These are phyloP conservation scores for Sussaba pulchella DNA, from an alignment of 2,888 invertebrate species.

Conservation along the genomic window DNA sequence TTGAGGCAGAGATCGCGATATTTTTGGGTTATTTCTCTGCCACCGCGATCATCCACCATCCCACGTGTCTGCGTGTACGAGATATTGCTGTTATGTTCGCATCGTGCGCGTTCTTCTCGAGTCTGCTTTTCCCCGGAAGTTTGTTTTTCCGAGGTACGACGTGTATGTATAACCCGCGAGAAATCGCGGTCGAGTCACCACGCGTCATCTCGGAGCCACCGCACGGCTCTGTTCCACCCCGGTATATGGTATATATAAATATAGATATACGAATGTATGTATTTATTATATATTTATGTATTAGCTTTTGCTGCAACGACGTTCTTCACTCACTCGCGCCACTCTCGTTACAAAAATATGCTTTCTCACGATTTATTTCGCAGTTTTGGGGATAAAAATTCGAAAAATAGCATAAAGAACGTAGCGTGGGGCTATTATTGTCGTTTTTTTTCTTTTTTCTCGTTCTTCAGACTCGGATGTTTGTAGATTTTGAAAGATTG, in stretches of 20 bases:
- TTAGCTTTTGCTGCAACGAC: conserved; percentile 15
- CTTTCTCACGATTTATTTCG: conserved; percentile 5
- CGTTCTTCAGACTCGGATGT: too few species aligned
- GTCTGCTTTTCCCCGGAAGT: conserved; percentile 23
- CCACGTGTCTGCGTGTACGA: neutral
- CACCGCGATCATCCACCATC: neutral
- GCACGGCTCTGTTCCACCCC: neutral
- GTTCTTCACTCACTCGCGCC: conserved; percentile 9
- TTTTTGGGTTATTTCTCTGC: too few species aligned
- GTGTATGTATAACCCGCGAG: conserved; percentile 3
- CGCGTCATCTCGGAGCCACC: conserved; percentile 19
- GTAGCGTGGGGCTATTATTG: too few species aligned
- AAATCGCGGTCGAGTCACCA: neutral
- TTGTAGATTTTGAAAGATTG: too few species aligned
- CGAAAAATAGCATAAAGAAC: too few species aligned
- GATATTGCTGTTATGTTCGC: conserved; percentile 7
- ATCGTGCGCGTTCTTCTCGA: conserved; percentile 20
- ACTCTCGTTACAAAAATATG: conserved; percentile 9
- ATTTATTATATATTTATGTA: too few species aligned
- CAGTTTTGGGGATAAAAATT: neutral
- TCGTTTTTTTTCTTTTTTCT: too few species aligned
- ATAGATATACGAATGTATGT: too few species aligned
- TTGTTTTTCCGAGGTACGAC: conserved; percentile 10
- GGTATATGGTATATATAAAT: conserved; percentile 30
- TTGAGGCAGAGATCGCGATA: too few species aligned